phyloP scores from a whole-genome alignment of 2,888 invertebrate genomes.

The Diogma glabrata region DNA sequence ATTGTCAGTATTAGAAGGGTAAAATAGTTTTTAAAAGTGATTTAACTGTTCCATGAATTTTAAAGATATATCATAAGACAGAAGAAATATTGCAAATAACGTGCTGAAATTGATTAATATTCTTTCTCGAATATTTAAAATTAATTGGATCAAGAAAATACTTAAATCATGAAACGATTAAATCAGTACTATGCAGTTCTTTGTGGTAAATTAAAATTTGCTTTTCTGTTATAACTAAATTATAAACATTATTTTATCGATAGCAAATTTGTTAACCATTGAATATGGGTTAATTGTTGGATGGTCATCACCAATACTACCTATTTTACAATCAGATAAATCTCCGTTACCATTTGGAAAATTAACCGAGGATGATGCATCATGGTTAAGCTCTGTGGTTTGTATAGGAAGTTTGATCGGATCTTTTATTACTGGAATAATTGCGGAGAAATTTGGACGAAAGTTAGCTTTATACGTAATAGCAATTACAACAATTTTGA shows the following conservation, averaged over 20 bases:
- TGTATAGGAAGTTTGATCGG: conserved; percentile 31
- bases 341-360: conserved; percentile 29
- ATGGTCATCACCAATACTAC: conserved; percentile 32
- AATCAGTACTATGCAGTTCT: conserved; percentile 14
- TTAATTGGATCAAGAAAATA: too few relatives aligned
- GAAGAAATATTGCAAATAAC: too few relatives aligned
- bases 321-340: conserved; percentile 25
- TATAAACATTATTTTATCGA: neutral
- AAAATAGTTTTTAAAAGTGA: too few relatives aligned
- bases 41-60: too few relatives aligned
- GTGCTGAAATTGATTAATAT: too few relatives aligned
- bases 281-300: conserved; percentile 31
- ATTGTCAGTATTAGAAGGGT: too few relatives aligned
- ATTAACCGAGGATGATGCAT: conserved; percentile 25
- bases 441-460: conserved; percentile 29
- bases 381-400: conserved; percentile 31
- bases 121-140: too few relatives aligned
- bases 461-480: conserved; percentile 19
- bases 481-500: conserved; percentile 21
- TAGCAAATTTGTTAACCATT: conserved; percentile 29
- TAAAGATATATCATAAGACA: too few relatives aligned
- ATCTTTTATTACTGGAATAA: conserved; percentile 29
- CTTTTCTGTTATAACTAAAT: neutral
- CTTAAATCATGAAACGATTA: too few relatives aligned
- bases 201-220: conserved; percentile 14